phyloP scores from a whole-genome alignment of 2,888 invertebrate genomes.

The Lordiphosa andalusiaca region DNA sequence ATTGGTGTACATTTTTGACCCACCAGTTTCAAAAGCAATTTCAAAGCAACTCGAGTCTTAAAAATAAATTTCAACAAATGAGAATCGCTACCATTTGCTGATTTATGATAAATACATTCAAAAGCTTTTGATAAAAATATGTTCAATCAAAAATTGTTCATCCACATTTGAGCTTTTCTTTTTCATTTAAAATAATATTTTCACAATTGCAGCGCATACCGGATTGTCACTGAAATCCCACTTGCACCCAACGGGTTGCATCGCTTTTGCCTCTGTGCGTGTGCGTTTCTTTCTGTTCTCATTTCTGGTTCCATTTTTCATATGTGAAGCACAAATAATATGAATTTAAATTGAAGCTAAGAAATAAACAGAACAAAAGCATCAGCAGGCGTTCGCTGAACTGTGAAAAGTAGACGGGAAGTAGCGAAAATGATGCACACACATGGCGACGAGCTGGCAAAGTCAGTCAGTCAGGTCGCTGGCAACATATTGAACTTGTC shows the following conservation, averaged over 20 bases:
- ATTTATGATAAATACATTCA: too few species aligned
- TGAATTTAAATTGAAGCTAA: constrained; percentile 63
- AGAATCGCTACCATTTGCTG: too few species aligned
- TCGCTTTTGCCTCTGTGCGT: constrained; percentile 2
- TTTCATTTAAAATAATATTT: too few species aligned
- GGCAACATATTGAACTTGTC: constrained; percentile 63
- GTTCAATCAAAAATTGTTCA: too few species aligned
- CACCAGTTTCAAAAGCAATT: too few species aligned
- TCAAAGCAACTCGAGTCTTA: too few species aligned
- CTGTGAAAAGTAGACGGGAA: constrained; percentile 56
- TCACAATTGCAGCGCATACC: constrained; percentile 20
- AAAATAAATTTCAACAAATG: too few species aligned
- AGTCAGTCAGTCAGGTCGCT: constrained; percentile 22
- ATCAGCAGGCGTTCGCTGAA: constrained; percentile 43
- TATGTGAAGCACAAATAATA: constrained; percentile 50
- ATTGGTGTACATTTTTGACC: too few species aligned
- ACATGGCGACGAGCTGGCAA: constrained; percentile 53
- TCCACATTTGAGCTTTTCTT: too few species aligned
- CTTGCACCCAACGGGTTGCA: neutral
- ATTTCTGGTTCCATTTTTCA: constrained; percentile 16
- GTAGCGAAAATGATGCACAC: constrained; percentile 50
- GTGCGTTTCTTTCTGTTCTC: constrained; percentile 5
- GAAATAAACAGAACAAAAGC: constrained; percentile 30
- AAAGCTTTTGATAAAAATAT: too few species aligned
- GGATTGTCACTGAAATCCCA: constrained; percentile 15